Base-by-base conservation (phyloP, 1,140 invertebrate genomes). In the Sinonovacula constricta region DNA sequence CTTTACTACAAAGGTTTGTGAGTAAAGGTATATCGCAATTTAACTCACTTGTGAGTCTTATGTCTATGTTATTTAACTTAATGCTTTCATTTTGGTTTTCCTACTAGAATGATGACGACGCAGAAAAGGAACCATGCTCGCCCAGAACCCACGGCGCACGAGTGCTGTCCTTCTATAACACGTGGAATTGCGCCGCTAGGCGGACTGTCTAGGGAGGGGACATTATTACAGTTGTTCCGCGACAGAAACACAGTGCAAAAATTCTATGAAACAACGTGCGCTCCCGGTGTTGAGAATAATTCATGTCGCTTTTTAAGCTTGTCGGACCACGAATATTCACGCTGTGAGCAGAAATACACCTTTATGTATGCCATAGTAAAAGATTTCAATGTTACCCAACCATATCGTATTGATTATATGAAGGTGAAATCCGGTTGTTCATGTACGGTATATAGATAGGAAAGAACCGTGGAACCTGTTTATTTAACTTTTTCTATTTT, bases 271-370 rank as follows among this genome's bases (percentile, higher is more conserved):
- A 93, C 94, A 51, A 95, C 95, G 1, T 97, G 96, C 88, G 92
- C 93, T 33, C 89, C 93, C 14, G 94, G 93, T 45, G 93, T 96
- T 18, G 92, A 93, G 77, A 93, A 94, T 84, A 93, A 93, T 84
- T 95, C 95, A 0, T 97, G 96, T 88, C 90, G 93, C 45, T 96
- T 95, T 90, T 92, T 96, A 75, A 94, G 96, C 88, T 92, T 93
- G 15, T 93, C 93, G 67, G 91, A 95, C 30, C 93, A 93, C 33
- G 92, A 92, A 33, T 93, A 93, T 62, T 96, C 95, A 3, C 92
- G 93, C 83, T 97, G 96, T 91, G 94, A 95, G 12, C 96, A 97
- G 89, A 94, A 95, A 88, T 95, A 95, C 90, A 95, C 95, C n/a
- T 97, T 95, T 87, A 94, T 94, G 0, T 97, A 97, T 90, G 96